Conservation (phyloP, 2,888 invertebrate species). For the Mythimna lalbum region DNA sequence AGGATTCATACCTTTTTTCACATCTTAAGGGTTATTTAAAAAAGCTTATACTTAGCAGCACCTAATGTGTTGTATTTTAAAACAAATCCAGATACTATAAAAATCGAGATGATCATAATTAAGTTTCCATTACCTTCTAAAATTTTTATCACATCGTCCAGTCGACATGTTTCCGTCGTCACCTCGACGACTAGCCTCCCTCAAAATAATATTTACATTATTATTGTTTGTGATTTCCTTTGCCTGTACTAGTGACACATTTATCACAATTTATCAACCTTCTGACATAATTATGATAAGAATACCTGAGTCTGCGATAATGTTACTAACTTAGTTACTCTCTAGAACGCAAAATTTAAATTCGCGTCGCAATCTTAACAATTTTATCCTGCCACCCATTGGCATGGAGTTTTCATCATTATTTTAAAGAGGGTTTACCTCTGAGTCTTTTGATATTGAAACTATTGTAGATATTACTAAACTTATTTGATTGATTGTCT, state of each 20-base stretch:
- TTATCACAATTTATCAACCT: constrained; percentile 62
- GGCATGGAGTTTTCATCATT: not conserved
- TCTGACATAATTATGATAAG: constrained; percentile 66
- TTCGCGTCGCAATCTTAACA: not conserved
- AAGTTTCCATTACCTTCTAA: not conserved
- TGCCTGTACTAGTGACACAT: constrained; percentile 57
- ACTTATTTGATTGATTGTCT: not conserved
- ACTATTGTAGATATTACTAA: not conserved
- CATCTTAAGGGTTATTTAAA: no score
- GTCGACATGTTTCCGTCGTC: not conserved
- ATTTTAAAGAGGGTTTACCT: not conserved
- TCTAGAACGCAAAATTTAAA: constrained; percentile 10
- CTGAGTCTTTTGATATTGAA: not conserved
- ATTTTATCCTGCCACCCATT: not conserved
- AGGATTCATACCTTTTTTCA: no score
- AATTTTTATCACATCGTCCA: constrained; percentile 4
- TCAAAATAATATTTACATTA: constrained; percentile 43
- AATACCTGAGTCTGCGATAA: constrained; percentile 29
- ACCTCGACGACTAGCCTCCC: not conserved
- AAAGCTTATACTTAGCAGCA: not conserved
- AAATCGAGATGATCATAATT: not conserved
- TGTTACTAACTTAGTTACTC: constrained; percentile 22
- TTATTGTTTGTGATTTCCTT: constrained; percentile 40
- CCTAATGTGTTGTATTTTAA: not conserved
- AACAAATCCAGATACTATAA: not conserved